Evolutionary conservation across 92 coral and sea anemone species (phyloP).

Genomic region (Epizoanthus stellaris): DNA sequence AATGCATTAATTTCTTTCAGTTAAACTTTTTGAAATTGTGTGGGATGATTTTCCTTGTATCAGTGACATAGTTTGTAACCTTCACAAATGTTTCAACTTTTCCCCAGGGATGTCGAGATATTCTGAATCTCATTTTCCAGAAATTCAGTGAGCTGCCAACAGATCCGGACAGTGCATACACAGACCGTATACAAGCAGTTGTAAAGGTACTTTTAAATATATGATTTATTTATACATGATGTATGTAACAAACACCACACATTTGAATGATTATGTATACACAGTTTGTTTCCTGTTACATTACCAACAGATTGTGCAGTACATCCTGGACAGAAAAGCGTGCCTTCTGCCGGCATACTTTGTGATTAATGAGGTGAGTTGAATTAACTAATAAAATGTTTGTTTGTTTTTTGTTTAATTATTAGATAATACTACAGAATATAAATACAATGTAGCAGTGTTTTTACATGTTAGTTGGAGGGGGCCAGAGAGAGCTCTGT

Average conservation of each 20-base stretch:
- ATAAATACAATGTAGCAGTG: background rate
- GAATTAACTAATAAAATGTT: background rate
- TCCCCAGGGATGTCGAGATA: constrained; percentile 92
- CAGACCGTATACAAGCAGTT: constrained; percentile 81
- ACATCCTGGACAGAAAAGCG: constrained; percentile 91
- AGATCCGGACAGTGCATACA: constrained; percentile 70
- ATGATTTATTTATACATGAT: too few relatives aligned
- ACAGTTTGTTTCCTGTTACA: background rate
- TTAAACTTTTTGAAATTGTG: too few relatives aligned
- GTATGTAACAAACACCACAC: background rate
- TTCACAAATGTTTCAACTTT: constrained; percentile 10
- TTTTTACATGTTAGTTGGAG: too few relatives aligned
- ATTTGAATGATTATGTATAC: background rate
- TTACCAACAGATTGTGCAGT: constrained; percentile 74
- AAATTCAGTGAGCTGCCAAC: constrained; percentile 76
- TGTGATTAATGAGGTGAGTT: constrained; percentile 90
- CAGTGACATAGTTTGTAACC: too few relatives aligned
- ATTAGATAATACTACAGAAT: background rate
- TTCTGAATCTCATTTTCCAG: constrained; percentile 82
- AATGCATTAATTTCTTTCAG: too few relatives aligned
- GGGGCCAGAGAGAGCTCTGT: too few relatives aligned
- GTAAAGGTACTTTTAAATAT: constrained; percentile 68
- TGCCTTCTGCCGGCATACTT: constrained; percentile 96
- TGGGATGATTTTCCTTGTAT: too few relatives aligned
- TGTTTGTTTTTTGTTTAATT: background rate